Evolutionary conservation across 2,113 vertebrate species (phyloP).

Genomic region (Callipepla squamata): DNA sequence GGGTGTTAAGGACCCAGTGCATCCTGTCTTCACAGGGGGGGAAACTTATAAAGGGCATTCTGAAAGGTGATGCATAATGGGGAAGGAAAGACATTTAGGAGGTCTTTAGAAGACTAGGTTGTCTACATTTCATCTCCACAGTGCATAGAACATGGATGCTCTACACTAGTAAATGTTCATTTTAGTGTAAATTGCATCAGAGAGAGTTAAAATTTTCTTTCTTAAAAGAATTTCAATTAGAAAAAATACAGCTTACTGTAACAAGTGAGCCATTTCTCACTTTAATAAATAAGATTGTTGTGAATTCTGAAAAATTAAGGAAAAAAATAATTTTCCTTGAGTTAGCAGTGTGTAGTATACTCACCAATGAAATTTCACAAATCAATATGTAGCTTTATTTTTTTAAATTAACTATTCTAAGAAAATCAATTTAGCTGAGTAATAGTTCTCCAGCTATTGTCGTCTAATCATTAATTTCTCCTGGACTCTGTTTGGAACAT

Average conservation of each 20-base stretch:
- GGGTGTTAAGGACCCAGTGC: rapidly evolving
- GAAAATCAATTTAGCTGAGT: constrained; percentile 36
- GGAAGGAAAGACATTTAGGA: not conserved
- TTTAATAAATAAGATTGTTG: not conserved
- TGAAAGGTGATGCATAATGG: not conserved
- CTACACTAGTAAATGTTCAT: not conserved
- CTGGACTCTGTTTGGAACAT: constrained; percentile 33
- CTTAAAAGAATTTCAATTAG: not conserved
- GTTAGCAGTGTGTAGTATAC: rapidly evolving
- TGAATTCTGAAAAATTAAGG: not conserved
- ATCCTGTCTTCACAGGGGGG: not conserved
- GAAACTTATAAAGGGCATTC: rapidly evolving
- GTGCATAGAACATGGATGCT: not conserved
- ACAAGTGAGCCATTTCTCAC: not conserved
- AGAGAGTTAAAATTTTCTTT: not conserved
- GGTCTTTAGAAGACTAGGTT: not conserved
- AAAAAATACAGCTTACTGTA: not conserved
- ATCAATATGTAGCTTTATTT: not conserved
- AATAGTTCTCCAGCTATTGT: constrained; percentile 2
- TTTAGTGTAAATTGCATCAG: not conserved
- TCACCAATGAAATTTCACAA: not conserved
- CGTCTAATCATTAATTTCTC: constrained; percentile 31
- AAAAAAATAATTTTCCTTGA: not conserved
- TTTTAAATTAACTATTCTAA: constrained; percentile 10
- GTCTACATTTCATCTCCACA: not conserved